Conservation (phyloP, 1,140 invertebrate species). For the Tachypleus tridentatus region DNA sequence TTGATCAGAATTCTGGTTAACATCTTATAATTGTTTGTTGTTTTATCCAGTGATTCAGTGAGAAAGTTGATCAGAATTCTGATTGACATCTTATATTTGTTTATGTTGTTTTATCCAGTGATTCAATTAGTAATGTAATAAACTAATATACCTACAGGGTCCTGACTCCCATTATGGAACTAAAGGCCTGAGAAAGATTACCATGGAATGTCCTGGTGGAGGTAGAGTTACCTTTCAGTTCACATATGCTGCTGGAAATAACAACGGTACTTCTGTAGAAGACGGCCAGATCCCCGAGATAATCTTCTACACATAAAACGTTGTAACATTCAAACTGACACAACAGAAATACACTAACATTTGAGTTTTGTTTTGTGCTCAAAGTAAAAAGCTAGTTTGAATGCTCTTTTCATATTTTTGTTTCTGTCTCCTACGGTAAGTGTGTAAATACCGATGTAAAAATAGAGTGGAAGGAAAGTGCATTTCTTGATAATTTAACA, state of each 20-base stretch:
- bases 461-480: no score
- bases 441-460: no score
- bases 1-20: neutral
- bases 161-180: constrained; percentile 79
- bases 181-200: constrained; percentile 61
- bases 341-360: no score
- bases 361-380: no score
- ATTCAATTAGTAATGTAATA: no score
- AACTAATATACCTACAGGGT: constrained; percentile 43
- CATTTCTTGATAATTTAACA: no score
- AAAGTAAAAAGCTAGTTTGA: no score
- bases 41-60: neutral
- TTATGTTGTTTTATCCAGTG: constrained; percentile 15
- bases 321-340: no score
- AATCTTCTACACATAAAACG: constrained; percentile 53
- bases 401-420: no score
- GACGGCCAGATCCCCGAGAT: constrained; percentile 84
- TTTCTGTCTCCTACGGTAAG: no score
- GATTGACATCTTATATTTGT: constrained; percentile 2
- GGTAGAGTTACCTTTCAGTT: constrained; percentile 73
- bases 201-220: constrained; percentile 54
- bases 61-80: constrained; percentile 2
- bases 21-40: constrained; percentile 6
- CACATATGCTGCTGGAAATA: constrained; percentile 70
- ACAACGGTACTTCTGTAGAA: constrained; percentile 81